Conservation (phyloP, 1,140 invertebrate species). For the Euglossa dilemma region DNA sequence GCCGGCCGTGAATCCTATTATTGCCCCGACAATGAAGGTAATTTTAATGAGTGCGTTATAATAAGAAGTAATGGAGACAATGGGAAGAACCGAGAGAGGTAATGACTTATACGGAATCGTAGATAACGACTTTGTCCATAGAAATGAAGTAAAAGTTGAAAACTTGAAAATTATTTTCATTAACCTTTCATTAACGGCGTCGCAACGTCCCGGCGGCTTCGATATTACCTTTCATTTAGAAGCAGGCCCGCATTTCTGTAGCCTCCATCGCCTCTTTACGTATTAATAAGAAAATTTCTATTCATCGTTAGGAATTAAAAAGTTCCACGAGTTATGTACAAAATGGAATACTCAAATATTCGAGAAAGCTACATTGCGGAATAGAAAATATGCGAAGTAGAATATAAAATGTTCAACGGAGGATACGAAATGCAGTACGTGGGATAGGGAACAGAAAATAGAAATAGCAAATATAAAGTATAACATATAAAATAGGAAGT, state of each 20-base stretch:
- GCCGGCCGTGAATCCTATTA: constrained; percentile 22
- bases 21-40: constrained; percentile 32
- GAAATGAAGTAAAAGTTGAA: constrained; percentile 11
- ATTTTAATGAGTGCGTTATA: constrained; percentile 34
- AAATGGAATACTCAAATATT: too few relatives aligned
- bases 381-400: too few relatives aligned
- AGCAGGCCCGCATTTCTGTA: background rate
- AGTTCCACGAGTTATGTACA: too few relatives aligned
- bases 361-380: too few relatives aligned
- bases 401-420: too few relatives aligned
- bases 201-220: background rate
- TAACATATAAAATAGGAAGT: too few relatives aligned
- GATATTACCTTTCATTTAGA: background rate
- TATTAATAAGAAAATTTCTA: too few relatives aligned
- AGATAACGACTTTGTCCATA: constrained; percentile 17
- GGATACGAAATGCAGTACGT: too few relatives aligned
- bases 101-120: constrained; percentile 23
- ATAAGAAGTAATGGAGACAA: constrained; percentile 39
- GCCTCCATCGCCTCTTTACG: too few relatives aligned
- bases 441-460: too few relatives aligned
- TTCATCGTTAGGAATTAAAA: too few relatives aligned
- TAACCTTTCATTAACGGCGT: constrained; percentile 14
- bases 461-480: too few relatives aligned
- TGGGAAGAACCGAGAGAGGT: constrained; percentile 4
- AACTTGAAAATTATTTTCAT: constrained; percentile 35